Evolutionary conservation across 2,113 vertebrate species (phyloP), one percentile per base, ranked within the genome.

Genomic region (Empidonax traillii): DNA sequence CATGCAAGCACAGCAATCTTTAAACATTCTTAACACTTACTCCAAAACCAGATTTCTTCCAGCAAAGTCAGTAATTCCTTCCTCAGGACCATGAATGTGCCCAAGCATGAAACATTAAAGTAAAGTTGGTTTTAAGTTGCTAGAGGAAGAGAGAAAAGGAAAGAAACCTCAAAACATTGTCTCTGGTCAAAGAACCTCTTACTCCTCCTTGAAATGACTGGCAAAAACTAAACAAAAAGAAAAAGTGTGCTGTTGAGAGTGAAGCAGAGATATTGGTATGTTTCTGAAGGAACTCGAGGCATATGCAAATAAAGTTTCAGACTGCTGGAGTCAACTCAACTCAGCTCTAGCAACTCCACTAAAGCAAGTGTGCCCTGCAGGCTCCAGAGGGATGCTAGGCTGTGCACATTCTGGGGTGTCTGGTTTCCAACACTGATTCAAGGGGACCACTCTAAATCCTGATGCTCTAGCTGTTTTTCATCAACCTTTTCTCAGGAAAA

Each of bases 21-120:
- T 92, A 97, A 97, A 97, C 27, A 77, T 94, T 97, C 2, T 7
- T 90, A 97, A 95, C 91, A 91, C 65, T 96, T 95, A 94, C 91
- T 97, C 97, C 91, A 91, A 97, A 97, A 91, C 62, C 93, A 96
- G 95, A 96, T 97, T 97, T 98, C 94, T 96, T 97, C 90, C 96
- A 95, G 94, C 85, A 85, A 97, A 97, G 95, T 81, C 96, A 85
- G 77, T 86, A 95, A 94, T 91, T 95, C 59, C 79, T 97, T 91
- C 81, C 84, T 91, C 87, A 84, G 87, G 90, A 97, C 85, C 44
- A 93, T n/a, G 68, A 92, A 96, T 6, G 53, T 87, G 95, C 68
- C 76, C 59, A 94, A 93, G 94, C 92, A 92, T 27, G 79, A 96
- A 75, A 84, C 3, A 9, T 84, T 97, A 81, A 94, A 93, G 94